These are phyloP conservation scores for Sebastes steindachneri DNA, from an alignment of 2,797 vertebrate genomes.

Conservation along the genomic window DNA sequence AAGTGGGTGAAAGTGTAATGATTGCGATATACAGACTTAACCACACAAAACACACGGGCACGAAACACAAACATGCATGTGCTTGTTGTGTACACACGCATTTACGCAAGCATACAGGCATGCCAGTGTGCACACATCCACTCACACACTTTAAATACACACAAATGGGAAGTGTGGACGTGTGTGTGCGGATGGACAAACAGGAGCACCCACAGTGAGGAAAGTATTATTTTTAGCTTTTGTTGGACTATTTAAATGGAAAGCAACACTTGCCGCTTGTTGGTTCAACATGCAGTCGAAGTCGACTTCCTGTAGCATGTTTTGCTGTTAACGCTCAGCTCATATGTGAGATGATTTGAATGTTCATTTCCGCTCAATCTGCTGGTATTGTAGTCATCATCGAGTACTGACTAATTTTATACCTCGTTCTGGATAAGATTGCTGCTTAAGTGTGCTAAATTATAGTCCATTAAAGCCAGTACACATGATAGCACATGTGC, in stretches of 20 bases:
- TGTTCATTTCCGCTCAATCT: background rate
- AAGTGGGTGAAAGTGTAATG: slow-evolving; percentile 27
- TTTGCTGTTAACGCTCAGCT: background rate
- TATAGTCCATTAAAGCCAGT: background rate
- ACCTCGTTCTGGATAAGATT: background rate
- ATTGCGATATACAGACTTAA: background rate
- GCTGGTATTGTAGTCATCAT: background rate
- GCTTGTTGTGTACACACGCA: background rate
- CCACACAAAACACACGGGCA: background rate
- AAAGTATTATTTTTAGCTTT: background rate
- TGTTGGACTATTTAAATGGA: background rate
- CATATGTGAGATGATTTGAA: background rate
- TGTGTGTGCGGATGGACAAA: background rate
- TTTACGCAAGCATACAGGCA: background rate
- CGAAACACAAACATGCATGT: background rate
- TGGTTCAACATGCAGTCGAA: background rate
- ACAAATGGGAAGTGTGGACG: background rate
- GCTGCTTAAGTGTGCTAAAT: background rate
- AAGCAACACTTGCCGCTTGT: slow-evolving; percentile 7
- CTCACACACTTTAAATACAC: too few species aligned
- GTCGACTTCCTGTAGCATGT: background rate
- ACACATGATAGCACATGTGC: background rate
- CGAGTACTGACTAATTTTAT: background rate
- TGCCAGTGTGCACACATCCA: too few species aligned
- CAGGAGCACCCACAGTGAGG: background rate